Percentiles rank a stretch among this genome's conserved stretches.
phyloP scores from a whole-genome alignment of 2,888 invertebrate genomes.

The Drosophila barbarae region DNA sequence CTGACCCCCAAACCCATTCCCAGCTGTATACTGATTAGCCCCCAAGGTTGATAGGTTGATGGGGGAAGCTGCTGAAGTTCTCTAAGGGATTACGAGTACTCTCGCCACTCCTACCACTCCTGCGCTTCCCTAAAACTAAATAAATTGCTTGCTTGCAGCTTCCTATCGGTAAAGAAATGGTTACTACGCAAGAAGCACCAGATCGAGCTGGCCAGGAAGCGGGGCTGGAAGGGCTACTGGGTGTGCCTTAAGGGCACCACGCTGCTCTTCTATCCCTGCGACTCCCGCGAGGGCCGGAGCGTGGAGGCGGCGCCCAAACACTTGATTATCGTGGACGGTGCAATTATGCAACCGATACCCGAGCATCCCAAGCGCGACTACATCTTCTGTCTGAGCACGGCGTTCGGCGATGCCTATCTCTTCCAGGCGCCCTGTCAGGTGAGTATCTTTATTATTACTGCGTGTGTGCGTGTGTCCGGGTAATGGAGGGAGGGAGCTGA shows the following conservation, averaged over 20 bases:
- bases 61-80: constrained; percentile 26
- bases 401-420: constrained; percentile 98
- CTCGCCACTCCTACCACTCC: background rate
- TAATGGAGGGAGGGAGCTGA: background rate
- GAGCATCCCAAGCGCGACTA: constrained; percentile 98
- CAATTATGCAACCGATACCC: constrained; percentile 99
- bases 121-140: constrained; percentile 3
- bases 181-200: constrained; percentile 96
- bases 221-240: constrained; percentile 99
- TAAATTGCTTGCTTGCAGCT: constrained; percentile 82
- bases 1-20: constrained; percentile 5
- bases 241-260: constrained; percentile 98
- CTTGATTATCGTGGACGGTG: constrained; percentile 96
- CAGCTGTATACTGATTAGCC: constrained; percentile 28
- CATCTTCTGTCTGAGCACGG: constrained; percentile 98
- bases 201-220: constrained; percentile 95
- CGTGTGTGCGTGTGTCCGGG: constrained; percentile 4
- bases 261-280: constrained; percentile 96
- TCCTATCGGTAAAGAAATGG: constrained; percentile 99
- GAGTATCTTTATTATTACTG: constrained; percentile 70
- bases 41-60: constrained; percentile 25
- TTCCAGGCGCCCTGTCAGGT: constrained; percentile 95
- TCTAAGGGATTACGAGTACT: constrained; percentile 19
- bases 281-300: constrained; percentile 92
- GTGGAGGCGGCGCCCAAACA: constrained; percentile 97